A percentile compares a stretch with the other conserved stretches of the same genome.
These are phyloP conservation scores for Phragmatobia fuliginosa DNA, from an alignment of 2,888 invertebrate species.

Conservation along the genomic window DNA sequence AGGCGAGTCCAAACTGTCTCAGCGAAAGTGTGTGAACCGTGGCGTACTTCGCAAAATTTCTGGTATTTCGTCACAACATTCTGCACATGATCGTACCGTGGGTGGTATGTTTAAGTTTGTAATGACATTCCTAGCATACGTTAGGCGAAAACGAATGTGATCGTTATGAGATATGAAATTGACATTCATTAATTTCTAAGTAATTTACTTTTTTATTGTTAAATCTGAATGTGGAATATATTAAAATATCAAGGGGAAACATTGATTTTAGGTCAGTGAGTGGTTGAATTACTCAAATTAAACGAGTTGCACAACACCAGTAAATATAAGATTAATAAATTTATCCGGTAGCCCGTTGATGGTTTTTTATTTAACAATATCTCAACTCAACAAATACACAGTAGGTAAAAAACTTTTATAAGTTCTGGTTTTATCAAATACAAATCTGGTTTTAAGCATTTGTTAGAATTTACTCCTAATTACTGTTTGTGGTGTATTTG, in stretches of 20 bases:
- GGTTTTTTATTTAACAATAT: too few relatives aligned
- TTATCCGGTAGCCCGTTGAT: not conserved
- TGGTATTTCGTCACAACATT: constrained; percentile 74
- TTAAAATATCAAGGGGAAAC: too few relatives aligned
- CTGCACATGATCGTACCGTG: constrained; percentile 68
- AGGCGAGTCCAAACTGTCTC: constrained; percentile 77
- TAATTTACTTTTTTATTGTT: not conserved
- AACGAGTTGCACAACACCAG: not conserved
- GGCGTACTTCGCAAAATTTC: constrained; percentile 77
- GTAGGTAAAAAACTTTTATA: too few relatives aligned
- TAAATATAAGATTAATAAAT: not conserved
- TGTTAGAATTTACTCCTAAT: too few relatives aligned
- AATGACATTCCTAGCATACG: constrained; percentile 62
- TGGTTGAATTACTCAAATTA: not conserved
- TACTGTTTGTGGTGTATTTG: too few relatives aligned
- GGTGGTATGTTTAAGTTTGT: constrained; percentile 68
- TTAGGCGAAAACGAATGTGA: constrained; percentile 52
- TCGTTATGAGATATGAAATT: constrained; percentile 5
- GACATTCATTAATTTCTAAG: constrained; percentile 5
- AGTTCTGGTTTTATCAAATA: too few relatives aligned
- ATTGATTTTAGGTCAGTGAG: too few relatives aligned
- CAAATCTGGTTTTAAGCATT: too few relatives aligned
- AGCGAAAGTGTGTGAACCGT: constrained; percentile 82
- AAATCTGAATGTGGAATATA: not conserved
- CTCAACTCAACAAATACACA: too few relatives aligned